phyloP scores from a whole-genome alignment of 2,797 vertebrate species.

The Lepilemur ruficaudatus region DNA sequence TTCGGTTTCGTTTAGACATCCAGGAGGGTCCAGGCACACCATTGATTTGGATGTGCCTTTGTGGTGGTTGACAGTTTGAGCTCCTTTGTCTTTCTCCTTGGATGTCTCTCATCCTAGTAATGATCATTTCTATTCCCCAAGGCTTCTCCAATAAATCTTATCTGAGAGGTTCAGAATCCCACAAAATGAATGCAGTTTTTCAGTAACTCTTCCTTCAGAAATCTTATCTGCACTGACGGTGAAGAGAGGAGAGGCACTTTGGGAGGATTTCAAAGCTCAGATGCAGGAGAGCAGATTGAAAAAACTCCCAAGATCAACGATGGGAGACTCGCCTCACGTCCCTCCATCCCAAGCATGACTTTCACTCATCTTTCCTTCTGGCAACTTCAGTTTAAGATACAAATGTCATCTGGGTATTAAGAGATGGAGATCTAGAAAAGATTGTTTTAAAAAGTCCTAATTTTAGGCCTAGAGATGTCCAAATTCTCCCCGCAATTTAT shows the following conservation, averaged over 20 bases:
- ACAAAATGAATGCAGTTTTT: slow-evolving; percentile 7
- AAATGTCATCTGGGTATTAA: slow-evolving; percentile 1
- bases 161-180: not conserved
- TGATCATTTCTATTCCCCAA: not conserved
- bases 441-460: not conserved
- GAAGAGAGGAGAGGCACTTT: not conserved
- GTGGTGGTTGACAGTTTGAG: not conserved
- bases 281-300: not conserved
- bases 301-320: not conserved
- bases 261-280: not conserved
- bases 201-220: not conserved
- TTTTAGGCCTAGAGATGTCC: not conserved
- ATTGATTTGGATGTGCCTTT: not conserved
- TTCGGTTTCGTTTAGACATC: not conserved
- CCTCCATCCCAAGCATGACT: not conserved
- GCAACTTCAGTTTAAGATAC: not conserved
- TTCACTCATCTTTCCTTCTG: not conserved
- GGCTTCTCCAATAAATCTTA: not conserved
- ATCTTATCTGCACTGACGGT: not conserved
- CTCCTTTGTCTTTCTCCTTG: not conserved
- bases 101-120: not conserved
- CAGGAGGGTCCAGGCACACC: not conserved
- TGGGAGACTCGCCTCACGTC: not conserved
- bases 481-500: not conserved
- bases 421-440: not conserved